Base-by-base conservation (phyloP, 2,113 vertebrate species). In the Aptenodytes forsteri region DNA sequence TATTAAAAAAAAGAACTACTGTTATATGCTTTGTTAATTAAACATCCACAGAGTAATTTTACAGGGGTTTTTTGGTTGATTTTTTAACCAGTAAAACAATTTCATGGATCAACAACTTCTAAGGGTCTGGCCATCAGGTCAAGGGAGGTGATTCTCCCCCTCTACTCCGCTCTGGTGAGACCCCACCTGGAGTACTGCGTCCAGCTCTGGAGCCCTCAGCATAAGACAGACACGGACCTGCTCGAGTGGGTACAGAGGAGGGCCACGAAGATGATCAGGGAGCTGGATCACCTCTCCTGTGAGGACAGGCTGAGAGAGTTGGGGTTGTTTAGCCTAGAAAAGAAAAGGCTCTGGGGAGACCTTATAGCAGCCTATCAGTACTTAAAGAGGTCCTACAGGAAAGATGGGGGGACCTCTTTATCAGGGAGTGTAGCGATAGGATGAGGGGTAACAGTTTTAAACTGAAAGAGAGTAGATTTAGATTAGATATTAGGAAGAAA, bases 181-280 rank as follows among this genome's bases (percentile, higher is more conserved):
- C 22, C 34, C 42, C 49, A 46, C 26, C 26, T 64, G 26, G 2
- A 56, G 18, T 9, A 8, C 36, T 56, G n/a, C 1, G 4, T 56
- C 5, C 49, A 49, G 21, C 9, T 30, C 21, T 34, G 17, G 16
- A 9, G 13, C 4, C 13, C 6, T 20, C 36, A 36, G 4, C 16
- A 16, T 5, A 54, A 25, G 26, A 42, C 4, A 4, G 25, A 62
- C 6, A 19, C 20, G 7, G 25, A 25, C 7, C 56, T 72, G 26
- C 18, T 44, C 3, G 2, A 54, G 38, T 0, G 0, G 3, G 10
- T 32, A 21, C 32, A 38, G 20, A 44, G 12, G 16, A 62, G 16
- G 16, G 19, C 47, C 47, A 44, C 2, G 1, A 36, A 46, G 16
- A 42, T 15, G 14, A 52, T 42, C 6, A 4, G 9, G 6, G 46